Evolutionary conservation across 2,113 vertebrate species (phyloP), one percentile per base, ranked within the genome.

Genomic region (Pandion haliaetus): DNA sequence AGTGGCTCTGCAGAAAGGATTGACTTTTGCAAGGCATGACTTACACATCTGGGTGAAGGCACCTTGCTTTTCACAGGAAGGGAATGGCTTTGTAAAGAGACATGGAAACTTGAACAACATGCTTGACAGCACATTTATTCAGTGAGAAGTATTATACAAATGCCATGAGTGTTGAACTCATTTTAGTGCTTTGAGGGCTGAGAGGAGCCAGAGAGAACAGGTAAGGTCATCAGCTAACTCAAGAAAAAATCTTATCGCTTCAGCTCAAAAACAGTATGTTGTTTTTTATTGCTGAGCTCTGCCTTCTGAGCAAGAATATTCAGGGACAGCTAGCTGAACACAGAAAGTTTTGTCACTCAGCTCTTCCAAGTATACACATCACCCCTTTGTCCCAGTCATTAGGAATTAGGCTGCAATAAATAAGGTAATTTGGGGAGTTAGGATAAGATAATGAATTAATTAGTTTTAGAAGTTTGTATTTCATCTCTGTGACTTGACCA

Each of bases 361-460:
- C 24, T 73, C 26, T 80, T 93, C 70, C 28, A 87, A 79, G 70
- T 47, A 28, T 61, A 62, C 25, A 5, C 50, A 42, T 66, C 73
- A 91, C 67, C 55, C 88, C 71, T 94, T 93, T 90, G 77, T 95
- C 58, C 42, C 42, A 65, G 25, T 36, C 88, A 79, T 69, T 44
- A 91, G 82, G 65, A 96, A 91, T 89, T 91, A 94, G 65, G 25
- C 58, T 87, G 61, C 49, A 94, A 94, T 94, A 87, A 89, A 78
- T 73, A 72, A 1, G 3, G 40, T 88, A 14, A 2, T 84, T 57
- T 73, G 34, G 88, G 72, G 76, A 92, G 23, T 70, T 87, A 84
- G 85, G 61, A 38, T 62, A 86, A 94, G 74, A 79, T 69, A 93
- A 85, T 82, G 40, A 86, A 95, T 92, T 96, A 78, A 96, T 91